Percentiles rank a stretch among this genome's conserved stretches.
These are phyloP conservation scores for Lampris incognitus DNA, from an alignment of 2,113 vertebrate genomes.

Conservation along the genomic window DNA sequence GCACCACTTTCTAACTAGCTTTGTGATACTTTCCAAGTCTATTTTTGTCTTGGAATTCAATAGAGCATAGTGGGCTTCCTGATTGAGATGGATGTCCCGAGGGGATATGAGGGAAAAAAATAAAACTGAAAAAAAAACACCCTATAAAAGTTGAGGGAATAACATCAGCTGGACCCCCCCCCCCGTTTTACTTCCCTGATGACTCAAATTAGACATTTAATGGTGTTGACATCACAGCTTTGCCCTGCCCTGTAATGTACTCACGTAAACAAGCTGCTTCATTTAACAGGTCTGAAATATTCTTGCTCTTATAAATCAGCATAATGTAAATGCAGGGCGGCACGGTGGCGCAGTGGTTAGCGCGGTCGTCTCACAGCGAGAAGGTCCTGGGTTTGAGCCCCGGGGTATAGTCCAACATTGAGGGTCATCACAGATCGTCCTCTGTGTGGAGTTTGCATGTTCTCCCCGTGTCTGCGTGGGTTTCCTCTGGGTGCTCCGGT, in stretches of 20 bases:
- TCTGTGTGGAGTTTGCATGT: no score
- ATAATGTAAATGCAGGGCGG: no score
- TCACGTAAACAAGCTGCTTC: not conserved
- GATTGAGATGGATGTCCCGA: slow-evolving; percentile 48
- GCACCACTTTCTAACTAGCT: slow-evolving; percentile 15
- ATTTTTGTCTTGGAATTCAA: slow-evolving; percentile 35
- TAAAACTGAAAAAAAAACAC: slow-evolving; percentile 29
- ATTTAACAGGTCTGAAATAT: not conserved
- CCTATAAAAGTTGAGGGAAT: slow-evolving; percentile 1
- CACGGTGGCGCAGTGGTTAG: no score
- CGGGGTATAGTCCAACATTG: no score
- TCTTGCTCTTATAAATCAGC: not conserved
- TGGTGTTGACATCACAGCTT: not conserved
- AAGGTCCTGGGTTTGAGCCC: no score
- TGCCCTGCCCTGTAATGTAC: not conserved
- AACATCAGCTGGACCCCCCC: not conserved
- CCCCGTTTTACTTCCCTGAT: not conserved
- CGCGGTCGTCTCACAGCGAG: no score
- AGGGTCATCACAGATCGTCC: no score
- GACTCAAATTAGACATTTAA: slow-evolving; percentile 6
- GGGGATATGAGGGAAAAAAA: slow-evolving; percentile 30
- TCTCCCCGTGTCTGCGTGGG: no score
- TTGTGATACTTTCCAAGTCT: slow-evolving; percentile 39
- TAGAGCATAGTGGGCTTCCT: slow-evolving; percentile 11
- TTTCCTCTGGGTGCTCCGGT: no score